Evolutionary conservation across 2,888 invertebrate genomes (phyloP).

Genomic region (Liopterus haemorrhoidalis): DNA sequence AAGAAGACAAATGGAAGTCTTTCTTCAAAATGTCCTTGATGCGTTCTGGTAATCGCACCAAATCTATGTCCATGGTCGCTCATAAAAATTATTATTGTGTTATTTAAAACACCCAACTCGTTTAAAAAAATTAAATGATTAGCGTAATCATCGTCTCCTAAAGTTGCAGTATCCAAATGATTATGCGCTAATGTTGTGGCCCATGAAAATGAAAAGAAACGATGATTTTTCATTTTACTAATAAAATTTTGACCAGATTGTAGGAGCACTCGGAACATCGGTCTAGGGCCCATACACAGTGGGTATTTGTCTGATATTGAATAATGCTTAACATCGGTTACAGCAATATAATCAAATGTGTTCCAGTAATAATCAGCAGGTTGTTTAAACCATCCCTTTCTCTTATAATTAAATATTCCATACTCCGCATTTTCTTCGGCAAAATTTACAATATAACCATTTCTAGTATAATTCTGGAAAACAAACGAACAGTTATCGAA

Average conservation of each 20-base stretch:
- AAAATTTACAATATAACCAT: conserved; percentile 66
- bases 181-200: conserved; percentile 73
- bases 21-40: conserved; percentile 75
- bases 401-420: conserved; percentile 69
- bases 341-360: conserved; percentile 62
- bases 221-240: conserved; percentile 49
- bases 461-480: conserved; percentile 67
- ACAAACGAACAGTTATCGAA: conserved; percentile 72
- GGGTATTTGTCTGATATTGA: conserved; percentile 55
- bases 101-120: conserved; percentile 50
- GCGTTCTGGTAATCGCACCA: conserved; percentile 70
- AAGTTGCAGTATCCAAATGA: conserved; percentile 63
- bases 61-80: conserved; percentile 82
- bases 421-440: conserved; percentile 70
- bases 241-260: conserved; percentile 60
- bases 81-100: conserved; percentile 58
- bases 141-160: conserved; percentile 59
- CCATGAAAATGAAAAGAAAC: conserved; percentile 74
- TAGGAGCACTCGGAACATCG: conserved; percentile 61
- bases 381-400: conserved; percentile 60
- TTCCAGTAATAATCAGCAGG: conserved; percentile 77
- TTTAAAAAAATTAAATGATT: conserved; percentile 51
- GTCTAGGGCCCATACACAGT: conserved; percentile 59
- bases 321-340: conserved; percentile 56
- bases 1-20: conserved; percentile 69